A percentile compares a stretch with the other conserved stretches of the same genome.
Evolutionary conservation across 1,140 invertebrate genomes (phyloP).

Genomic region (Pteromalus puparum): DNA sequence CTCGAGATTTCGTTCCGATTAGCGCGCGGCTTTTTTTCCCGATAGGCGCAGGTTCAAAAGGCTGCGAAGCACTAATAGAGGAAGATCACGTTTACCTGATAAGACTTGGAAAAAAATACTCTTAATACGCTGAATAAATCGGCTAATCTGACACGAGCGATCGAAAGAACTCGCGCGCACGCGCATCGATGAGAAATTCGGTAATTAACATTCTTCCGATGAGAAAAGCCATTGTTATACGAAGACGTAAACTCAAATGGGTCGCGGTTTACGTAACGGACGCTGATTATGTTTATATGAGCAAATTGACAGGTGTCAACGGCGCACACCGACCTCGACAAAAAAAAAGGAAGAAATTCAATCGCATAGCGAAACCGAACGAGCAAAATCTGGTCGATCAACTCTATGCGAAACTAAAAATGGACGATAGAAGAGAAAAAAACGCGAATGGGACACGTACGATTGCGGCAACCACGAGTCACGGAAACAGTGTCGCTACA

Average conservation of each 20-base stretch:
- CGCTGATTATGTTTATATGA: not conserved
- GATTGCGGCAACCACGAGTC: slow-evolving; percentile 6
- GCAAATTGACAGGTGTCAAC: not conserved
- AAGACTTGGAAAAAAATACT: not conserved
- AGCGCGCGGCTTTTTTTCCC: not conserved
- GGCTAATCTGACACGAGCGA: not conserved
- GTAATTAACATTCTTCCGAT: slow-evolving; percentile 1
- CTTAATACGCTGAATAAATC: not conserved
- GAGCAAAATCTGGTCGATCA: slow-evolving; percentile 16
- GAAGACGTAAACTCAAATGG: not conserved
- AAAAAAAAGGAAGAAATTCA: too few relatives aligned
- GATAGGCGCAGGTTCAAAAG: not conserved
- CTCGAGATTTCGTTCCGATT: not conserved
- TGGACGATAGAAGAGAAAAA: not conserved
- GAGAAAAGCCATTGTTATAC: not conserved
- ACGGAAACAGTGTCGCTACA: slow-evolving; percentile 30
- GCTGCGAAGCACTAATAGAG: too few relatives aligned
- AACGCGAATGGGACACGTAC: not conserved
- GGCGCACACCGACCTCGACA: not conserved
- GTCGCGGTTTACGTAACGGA: not conserved
- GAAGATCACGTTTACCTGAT: not conserved
- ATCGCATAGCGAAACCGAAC: not conserved
- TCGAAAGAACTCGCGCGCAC: not conserved
- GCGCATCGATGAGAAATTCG: not conserved
- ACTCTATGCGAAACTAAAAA: not conserved